Percentiles rank a stretch among this genome's conserved stretches.
These are phyloP conservation scores for Chloroceryle aenea DNA, from an alignment of 2,113 vertebrate genomes.

Conservation along the genomic window DNA sequence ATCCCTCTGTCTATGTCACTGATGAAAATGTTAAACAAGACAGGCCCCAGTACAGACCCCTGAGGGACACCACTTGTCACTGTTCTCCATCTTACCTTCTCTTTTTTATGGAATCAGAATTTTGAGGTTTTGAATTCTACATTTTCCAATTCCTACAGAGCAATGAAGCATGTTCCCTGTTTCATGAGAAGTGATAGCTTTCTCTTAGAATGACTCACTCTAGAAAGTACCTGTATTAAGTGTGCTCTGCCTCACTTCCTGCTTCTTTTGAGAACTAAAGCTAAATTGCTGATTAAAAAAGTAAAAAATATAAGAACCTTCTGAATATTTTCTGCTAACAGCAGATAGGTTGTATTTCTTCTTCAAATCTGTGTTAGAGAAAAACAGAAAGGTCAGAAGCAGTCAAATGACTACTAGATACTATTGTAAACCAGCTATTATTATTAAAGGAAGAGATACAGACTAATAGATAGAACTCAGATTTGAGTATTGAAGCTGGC, in stretches of 20 bases:
- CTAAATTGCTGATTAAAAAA: neutral
- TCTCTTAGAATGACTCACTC: neutral
- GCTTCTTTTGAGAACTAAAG: neutral
- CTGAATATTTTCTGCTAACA: neutral
- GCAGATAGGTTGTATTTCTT: neutral
- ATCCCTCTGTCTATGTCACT: too few species aligned
- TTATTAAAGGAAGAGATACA: neutral
- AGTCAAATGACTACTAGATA: neutral
- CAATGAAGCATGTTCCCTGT: neutral
- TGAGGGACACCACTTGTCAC: too few species aligned
- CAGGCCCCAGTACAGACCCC: too few species aligned
- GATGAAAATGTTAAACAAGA: too few species aligned
- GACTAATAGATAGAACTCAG: neutral
- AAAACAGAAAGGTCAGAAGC: neutral
- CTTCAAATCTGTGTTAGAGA: neutral
- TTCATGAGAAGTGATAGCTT: neutral
- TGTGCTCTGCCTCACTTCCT: neutral
- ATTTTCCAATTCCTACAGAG: neutral
- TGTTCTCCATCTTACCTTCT: too few species aligned
- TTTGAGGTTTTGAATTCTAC: neutral
- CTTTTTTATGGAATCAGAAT: neutral
- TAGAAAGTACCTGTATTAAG: neutral
- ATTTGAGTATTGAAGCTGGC: neutral
- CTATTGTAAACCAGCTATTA: neutral
- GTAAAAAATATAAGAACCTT: neutral